Evolutionary conservation across 2,113 vertebrate genomes (phyloP).

Genomic region (Nettapus auritus): DNA sequence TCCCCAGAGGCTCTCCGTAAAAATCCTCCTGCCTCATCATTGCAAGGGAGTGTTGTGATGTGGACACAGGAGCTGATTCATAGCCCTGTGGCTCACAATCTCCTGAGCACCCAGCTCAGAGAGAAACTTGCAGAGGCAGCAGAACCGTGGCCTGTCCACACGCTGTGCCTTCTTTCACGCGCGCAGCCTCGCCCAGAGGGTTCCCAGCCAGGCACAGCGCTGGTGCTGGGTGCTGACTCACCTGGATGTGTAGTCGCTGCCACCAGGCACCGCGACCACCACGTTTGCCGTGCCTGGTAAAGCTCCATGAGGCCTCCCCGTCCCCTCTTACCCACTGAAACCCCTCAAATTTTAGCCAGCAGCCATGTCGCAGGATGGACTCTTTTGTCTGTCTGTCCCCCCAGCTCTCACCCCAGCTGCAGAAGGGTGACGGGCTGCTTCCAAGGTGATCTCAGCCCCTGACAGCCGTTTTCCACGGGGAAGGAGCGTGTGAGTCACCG

Average conservation of each 20-base stretch:
- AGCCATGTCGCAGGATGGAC: rapidly evolving
- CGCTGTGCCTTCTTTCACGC: not conserved
- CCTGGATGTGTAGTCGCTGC: not conserved
- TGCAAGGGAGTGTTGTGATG: rapidly evolving
- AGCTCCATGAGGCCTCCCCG: rapidly evolving
- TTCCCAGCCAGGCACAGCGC: not conserved
- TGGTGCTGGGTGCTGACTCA: not conserved
- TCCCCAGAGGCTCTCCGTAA: not conserved
- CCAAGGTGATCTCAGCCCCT: not conserved
- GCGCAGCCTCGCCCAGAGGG: rapidly evolving
- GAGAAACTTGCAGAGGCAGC: not conserved
- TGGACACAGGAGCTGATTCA: not conserved
- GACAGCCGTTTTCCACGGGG: rapidly evolving
- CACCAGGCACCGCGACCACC: rapidly evolving
- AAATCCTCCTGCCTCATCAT: not conserved
- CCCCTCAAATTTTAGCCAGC: rapidly evolving
- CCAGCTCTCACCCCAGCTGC: not conserved
- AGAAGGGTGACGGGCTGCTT: rapidly evolving
- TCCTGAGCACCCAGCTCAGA: not conserved
- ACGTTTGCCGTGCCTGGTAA: rapidly evolving
- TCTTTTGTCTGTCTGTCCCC: not conserved
- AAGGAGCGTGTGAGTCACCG: not conserved
- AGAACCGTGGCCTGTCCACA: not conserved
- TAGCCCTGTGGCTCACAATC: not conserved
- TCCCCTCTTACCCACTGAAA: not conserved